These are phyloP conservation scores for Atethmia centrago DNA, from an alignment of 2,888 invertebrate species.

Conservation along the genomic window DNA sequence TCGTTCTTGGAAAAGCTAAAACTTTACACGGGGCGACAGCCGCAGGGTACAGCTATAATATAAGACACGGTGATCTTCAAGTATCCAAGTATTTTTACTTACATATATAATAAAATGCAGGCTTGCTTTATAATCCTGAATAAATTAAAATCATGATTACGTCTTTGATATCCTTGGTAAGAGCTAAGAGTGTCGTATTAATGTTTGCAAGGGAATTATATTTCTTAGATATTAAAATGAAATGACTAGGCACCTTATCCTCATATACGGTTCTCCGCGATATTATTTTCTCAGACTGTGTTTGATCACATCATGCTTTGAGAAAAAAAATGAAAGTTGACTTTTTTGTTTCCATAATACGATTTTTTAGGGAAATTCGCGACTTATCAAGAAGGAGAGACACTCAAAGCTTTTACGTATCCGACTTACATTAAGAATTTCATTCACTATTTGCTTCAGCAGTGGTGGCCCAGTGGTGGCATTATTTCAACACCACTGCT, in stretches of 20 bases:
- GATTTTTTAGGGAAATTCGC: not conserved
- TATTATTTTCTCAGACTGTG: slow-evolving; percentile 10
- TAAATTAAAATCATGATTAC: slow-evolving; percentile 30
- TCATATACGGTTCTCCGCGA: not conserved
- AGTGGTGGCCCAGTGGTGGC: too few relatives aligned
- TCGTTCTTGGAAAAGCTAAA: not conserved
- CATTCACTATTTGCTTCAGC: too few relatives aligned
- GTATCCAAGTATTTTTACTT: not conserved
- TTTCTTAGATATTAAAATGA: slow-evolving; percentile 16
- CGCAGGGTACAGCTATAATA: not conserved
- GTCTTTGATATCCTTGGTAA: slow-evolving; percentile 9
- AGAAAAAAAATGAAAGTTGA: not conserved
- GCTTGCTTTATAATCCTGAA: slow-evolving; percentile 37
- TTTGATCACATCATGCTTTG: slow-evolving; percentile 1
- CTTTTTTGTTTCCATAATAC: not conserved
- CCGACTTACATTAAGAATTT: slow-evolving; percentile 13
- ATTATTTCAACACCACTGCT: too few relatives aligned
- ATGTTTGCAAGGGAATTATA: slow-evolving; percentile 32
- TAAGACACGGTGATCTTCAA: not conserved
- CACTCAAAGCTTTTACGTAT: slow-evolving; percentile 9
- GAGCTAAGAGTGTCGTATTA: slow-evolving; percentile 26
- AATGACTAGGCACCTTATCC: not conserved
- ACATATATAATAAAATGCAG: not conserved
- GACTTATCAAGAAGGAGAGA: not conserved
- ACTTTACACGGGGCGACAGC: not conserved